Base-by-base conservation (phyloP, 2,888 invertebrate genomes). In the Aphidius colemani region DNA sequence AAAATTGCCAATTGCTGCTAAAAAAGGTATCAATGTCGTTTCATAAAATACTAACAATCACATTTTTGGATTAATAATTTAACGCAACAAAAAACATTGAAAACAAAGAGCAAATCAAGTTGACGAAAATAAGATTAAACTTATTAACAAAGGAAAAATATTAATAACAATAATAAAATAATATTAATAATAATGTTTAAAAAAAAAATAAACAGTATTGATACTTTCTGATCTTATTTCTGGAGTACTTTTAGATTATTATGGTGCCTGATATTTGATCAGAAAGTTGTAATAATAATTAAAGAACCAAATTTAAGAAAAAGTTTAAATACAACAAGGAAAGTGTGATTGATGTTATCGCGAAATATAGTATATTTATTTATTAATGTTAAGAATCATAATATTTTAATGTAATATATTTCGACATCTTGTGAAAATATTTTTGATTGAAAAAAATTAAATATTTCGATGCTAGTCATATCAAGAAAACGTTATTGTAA, bases 1-100 rank as follows among this genome's bases (percentile, higher is more conserved):
- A 76, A 91, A 92, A 74, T 85, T 96, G 68, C 95, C 95, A 8
- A 92, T 95, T 68, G 95, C 95, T 48, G 96, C 96, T 63, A 96
- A 96, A 83, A 96, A 96, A 83, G 94, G 95, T 74, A 90, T 90
- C 78, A 88, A 91, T 76, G 88, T 93, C 3, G 72, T 80, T 65
- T 83, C 83, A 67, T 85, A 81, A 56, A 60, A 13, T 39, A 30
- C 18, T 30, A 53, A 39, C 40, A 39, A 8, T 30, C 30, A 30
- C 30, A 5, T 30, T 30, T 30, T 30, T 30, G 5, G 3, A 30
- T 30, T 3, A 30, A 30, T 30, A 30, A 30, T 30, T 45, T 9
- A 48, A 9, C 2, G 7, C 7, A 53, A 48, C 30, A 50, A 51
- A 39, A 63, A 59, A 11, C 59, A 40, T 49, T 56, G 41, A 30